Base-by-base conservation (phyloP, 2,888 invertebrate species). In the Parnassius apollo region DNA sequence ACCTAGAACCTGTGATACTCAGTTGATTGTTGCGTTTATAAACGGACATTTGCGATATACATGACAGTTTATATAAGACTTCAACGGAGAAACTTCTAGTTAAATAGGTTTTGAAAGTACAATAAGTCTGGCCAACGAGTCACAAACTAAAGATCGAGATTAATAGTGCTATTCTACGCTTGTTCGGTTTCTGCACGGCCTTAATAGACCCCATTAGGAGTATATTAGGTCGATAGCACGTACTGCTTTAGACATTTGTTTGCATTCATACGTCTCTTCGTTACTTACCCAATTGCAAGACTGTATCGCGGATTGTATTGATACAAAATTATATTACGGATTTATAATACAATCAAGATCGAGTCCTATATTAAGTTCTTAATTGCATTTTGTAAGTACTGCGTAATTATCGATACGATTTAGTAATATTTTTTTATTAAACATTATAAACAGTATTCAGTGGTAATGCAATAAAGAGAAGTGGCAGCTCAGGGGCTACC, bases 181-280 rank as follows among this genome's bases (percentile, higher is more conserved):
- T 60, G 78, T 80, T 75, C 80, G 83, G 86, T 87, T 86, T 85
- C 86, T 83, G 80, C 73, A 70, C 76, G 77, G 78, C 78, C 80
- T 82, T 78, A 83, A 75, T 74, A 69, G 73, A 68, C 75, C 71
- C 80, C 72, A 81, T 83, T 85, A 82, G 49, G 54, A 48, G 62
- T 62, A 57, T 53, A 61, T 61, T 61, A 57, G 62, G 42, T 44
- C 48, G 48, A 53, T 54, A 57, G 25, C 25, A 53, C 12, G 44
- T 58, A 56, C 22, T 42, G 62, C 53, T 22, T 48, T 48, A 54
- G 58, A 58, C 62, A 48, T 62, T 62, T 58, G 54, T 62, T 62
- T 49, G 58, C 54, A 62, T 62, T 62, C 62, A 62, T 62, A 62
- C 35, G 62, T 62, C 62, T 18, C 25, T 45, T 46, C 42, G 48